Evolutionary conservation across 2,888 invertebrate genomes (phyloP).

Genomic region (Nephrotoma guestfalica): DNA sequence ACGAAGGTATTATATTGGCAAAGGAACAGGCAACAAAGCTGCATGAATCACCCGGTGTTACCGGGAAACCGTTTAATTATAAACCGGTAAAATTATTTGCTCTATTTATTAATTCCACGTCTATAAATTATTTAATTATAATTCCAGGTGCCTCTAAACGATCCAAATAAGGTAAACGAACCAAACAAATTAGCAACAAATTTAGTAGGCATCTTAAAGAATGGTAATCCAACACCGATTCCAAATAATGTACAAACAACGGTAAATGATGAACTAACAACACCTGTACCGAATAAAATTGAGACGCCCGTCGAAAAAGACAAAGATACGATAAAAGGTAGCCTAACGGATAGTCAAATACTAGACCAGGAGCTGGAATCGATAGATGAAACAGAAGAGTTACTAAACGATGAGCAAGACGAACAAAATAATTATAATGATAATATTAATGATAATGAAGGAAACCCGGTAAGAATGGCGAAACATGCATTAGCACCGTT

Average conservation of each 20-base stretch:
- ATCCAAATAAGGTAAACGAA: conserved; percentile 16
- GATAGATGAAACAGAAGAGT: conserved; percentile 33
- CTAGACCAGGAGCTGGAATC: conserved; percentile 40
- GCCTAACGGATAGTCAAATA: conserved; percentile 32
- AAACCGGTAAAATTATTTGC: conserved; percentile 33
- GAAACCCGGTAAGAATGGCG: conserved; percentile 34
- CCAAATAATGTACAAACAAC: conserved; percentile 12
- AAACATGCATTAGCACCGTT: conserved; percentile 33
- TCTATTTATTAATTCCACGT: neutral
- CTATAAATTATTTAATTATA: conserved; percentile 5
- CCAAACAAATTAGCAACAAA: conserved; percentile 20
- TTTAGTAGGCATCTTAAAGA: conserved; percentile 30
- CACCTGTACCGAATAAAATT: conserved; percentile 9
- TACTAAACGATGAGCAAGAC: neutral
- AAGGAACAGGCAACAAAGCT: conserved; percentile 57
- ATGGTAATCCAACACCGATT: conserved; percentile 22
- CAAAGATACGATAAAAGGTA: conserved; percentile 14
- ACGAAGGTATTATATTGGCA: conserved; percentile 56
- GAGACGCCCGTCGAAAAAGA: conserved; percentile 21
- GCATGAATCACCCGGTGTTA: conserved; percentile 41
- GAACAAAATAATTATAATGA: conserved; percentile 20
- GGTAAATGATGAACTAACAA: conserved; percentile 9
- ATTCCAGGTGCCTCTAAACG: conserved; percentile 16
- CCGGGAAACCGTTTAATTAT: conserved; percentile 32
- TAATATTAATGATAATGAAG: conserved; percentile 20